A percentile compares a stretch with the other conserved stretches of the same genome.
Conservation (phyloP, 2,797 vertebrate species). For the Enteromius unitaeniatus region DNA sequence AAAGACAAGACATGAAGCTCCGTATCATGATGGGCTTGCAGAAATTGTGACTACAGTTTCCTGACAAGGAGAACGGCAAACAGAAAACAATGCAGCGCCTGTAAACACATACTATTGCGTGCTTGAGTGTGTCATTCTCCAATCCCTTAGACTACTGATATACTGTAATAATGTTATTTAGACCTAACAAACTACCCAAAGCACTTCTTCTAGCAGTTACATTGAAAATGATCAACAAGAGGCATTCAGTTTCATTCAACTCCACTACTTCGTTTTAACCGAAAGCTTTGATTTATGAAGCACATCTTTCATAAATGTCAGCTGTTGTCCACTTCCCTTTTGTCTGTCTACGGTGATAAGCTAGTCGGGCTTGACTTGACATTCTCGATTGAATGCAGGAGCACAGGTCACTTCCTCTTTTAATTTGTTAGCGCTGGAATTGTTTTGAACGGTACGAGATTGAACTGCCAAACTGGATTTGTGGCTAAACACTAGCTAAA, state of each 20-base stretch:
- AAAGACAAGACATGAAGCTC: constrained; percentile 51
- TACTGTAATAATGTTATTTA: constrained; percentile 17
- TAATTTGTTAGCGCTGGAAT: constrained; percentile 54
- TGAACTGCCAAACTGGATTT: constrained; percentile 57
- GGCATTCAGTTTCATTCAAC: background rate
- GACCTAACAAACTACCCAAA: background rate
- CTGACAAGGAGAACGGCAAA: constrained; percentile 37
- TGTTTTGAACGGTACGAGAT: constrained; percentile 52
- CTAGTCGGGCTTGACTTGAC: constrained; percentile 41
- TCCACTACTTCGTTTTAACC: background rate
- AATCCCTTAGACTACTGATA: constrained; percentile 4
- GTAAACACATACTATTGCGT: background rate
- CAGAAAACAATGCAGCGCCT: constrained; percentile 36
- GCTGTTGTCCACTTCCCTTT: constrained; percentile 28
- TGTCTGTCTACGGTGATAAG: constrained; percentile 21
- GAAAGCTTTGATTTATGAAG: constrained; percentile 29
- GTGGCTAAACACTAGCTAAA: constrained; percentile 30
- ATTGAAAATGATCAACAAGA: background rate
- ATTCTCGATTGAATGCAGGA: constrained; percentile 43
- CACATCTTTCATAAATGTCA: constrained; percentile 45
- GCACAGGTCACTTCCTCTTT: constrained; percentile 51
- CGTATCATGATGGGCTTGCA: constrained; percentile 41
- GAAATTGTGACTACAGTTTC: constrained; percentile 52
- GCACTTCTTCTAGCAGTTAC: background rate
- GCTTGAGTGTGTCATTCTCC: background rate